Evolutionary conservation across 2,888 invertebrate genomes (phyloP).

Genomic region (Acleris cristana): DNA sequence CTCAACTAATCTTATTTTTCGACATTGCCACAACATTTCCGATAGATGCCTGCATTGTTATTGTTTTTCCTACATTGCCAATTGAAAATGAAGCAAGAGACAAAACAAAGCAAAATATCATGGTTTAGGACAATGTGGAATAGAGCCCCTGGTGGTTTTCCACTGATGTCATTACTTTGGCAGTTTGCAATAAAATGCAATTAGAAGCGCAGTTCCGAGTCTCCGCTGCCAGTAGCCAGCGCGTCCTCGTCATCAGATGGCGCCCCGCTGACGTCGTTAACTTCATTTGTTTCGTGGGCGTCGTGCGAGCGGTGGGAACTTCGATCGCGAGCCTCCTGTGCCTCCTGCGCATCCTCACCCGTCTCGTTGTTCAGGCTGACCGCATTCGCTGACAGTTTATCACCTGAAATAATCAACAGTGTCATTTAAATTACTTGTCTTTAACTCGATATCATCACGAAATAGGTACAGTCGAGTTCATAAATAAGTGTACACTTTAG

Average conservation of each 20-base stretch:
- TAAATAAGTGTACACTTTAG: no score
- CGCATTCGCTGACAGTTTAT: conserved; percentile 32
- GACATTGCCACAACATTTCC: no score
- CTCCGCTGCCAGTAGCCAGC: conserved; percentile 79
- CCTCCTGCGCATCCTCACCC: conserved; percentile 23
- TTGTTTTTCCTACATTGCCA: no score
- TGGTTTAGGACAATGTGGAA: no score
- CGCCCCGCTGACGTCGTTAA: conserved; percentile 79
- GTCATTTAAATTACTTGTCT: no score
- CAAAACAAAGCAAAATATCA: no score
- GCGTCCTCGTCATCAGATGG: conserved; percentile 90
- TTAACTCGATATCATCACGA: no score
- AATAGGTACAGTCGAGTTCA: no score
- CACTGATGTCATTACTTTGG: not conserved
- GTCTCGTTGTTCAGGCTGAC: conserved; percentile 33
- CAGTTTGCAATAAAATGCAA: not conserved
- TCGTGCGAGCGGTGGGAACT: conserved; percentile 67
- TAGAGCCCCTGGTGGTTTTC: not conserved
- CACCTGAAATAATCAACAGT: conserved; percentile 17
- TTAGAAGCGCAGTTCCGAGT: conserved; percentile 42
- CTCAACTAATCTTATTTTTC: no score
- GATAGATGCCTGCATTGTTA: no score
- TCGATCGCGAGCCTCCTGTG: conserved; percentile 57
- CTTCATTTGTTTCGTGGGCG: conserved; percentile 54
- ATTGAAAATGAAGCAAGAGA: no score